Evolutionary conservation across 2,888 invertebrate genomes (phyloP).

Genomic region (Euplagia quadripunctaria): DNA sequence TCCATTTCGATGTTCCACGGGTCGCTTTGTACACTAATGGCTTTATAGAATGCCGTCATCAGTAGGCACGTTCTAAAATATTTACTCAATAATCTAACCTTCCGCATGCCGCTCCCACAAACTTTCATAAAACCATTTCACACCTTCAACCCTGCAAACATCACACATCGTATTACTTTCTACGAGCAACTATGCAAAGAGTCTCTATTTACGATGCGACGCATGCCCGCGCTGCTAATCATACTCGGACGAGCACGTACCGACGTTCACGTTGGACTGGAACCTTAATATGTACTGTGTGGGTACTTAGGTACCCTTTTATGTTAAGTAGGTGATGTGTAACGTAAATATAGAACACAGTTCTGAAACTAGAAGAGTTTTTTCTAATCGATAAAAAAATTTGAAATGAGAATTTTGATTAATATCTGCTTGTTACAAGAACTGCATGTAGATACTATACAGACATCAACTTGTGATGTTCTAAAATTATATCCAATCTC

Average conservation of each 20-base stretch:
- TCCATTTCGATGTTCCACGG: too few relatives aligned
- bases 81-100: neutral
- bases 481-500: too few relatives aligned
- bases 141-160: constrained; percentile 31
- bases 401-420: too few relatives aligned
- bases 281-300: constrained; percentile 5
- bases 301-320: constrained; percentile 10
- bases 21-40: too few relatives aligned
- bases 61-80: neutral
- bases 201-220: constrained; percentile 59
- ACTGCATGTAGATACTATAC: too few relatives aligned
- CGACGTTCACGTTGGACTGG: constrained; percentile 5
- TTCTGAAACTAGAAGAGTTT: neutral
- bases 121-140: constrained; percentile 14
- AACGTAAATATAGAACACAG: constrained; percentile 2
- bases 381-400: neutral
- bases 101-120: constrained; percentile 8
- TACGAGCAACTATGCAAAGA: constrained; percentile 65
- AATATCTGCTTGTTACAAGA: too few relatives aligned
- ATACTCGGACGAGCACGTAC: constrained; percentile 33
- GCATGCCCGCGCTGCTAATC: constrained; percentile 44
- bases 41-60: too few relatives aligned
- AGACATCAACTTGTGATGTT: too few relatives aligned
- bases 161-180: constrained; percentile 63
- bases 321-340: constrained; percentile 10